Evolutionary conservation across 2,888 invertebrate genomes (phyloP).

Genomic region (Troides aeacus): DNA sequence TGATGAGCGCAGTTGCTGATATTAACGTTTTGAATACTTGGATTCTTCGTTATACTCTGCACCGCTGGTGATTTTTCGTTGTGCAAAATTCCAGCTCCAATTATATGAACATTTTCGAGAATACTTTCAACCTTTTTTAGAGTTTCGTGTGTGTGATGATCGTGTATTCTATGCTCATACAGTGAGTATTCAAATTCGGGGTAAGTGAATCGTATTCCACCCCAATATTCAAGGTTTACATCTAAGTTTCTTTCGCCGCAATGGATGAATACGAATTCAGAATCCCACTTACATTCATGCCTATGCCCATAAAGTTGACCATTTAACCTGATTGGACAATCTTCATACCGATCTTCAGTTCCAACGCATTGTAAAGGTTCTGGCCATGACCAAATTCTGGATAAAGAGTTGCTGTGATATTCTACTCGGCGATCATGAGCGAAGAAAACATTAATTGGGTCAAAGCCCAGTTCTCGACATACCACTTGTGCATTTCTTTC

Average conservation of each 20-base stretch:
- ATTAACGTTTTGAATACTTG: conserved; percentile 88
- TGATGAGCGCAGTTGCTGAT: conserved; percentile 92
- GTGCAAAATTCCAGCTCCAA: conserved; percentile 96
- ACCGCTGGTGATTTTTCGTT: conserved; percentile 96
- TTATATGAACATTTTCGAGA: conserved; percentile 89
- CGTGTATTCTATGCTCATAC: conserved; percentile 90
- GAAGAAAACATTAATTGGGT: conserved; percentile 93
- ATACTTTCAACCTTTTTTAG: conserved; percentile 86
- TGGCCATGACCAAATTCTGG: conserved; percentile 96
- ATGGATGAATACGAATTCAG: conserved; percentile 94
- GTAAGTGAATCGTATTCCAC: conserved; percentile 95
- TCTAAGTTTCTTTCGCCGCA: conserved; percentile 88
- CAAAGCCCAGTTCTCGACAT: conserved; percentile 94
- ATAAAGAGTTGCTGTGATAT: conserved; percentile 92
- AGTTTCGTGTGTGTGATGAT: conserved; percentile 88
- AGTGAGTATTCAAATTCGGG: conserved; percentile 93
- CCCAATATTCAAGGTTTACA: conserved; percentile 91
- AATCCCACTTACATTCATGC: conserved; percentile 93
- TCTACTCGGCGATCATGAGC: conserved; percentile 92
- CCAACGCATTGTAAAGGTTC: conserved; percentile 93
- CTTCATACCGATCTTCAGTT: conserved; percentile 86
- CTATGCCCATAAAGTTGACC: conserved; percentile 93
- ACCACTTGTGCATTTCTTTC: conserved; percentile 98
- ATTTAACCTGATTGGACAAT: conserved; percentile 93
- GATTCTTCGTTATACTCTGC: conserved; percentile 93